Evolutionary conservation across 1,140 invertebrate species (phyloP).

Genomic region (Plectrocnemia conspersa): DNA sequence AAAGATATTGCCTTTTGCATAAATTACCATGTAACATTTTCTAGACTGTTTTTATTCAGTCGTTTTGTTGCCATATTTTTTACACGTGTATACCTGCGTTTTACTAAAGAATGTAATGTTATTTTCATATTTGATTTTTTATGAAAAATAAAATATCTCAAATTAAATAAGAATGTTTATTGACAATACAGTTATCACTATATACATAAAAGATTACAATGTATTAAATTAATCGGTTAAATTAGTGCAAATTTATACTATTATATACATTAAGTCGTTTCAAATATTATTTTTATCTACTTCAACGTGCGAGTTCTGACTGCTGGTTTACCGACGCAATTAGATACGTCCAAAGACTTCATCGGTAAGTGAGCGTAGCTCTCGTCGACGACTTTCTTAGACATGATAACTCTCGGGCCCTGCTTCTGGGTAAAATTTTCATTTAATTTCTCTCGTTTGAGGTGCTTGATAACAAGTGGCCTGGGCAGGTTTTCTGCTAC

Average conservation of each 20-base stretch:
- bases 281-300: background rate
- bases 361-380: constrained; percentile 44
- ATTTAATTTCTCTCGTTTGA: constrained; percentile 6
- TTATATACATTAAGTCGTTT: too few species aligned
- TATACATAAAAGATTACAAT: too few species aligned
- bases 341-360: constrained; percentile 42
- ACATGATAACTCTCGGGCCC: background rate
- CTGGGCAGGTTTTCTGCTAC: constrained; percentile 27
- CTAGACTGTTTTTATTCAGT: constrained; percentile 13
- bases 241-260: too few species aligned
- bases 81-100: constrained; percentile 23
- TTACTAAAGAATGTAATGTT: constrained; percentile 17
- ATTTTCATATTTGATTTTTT: constrained; percentile 13
- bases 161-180: too few species aligned
- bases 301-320: constrained; percentile 26
- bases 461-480: constrained; percentile 28
- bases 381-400: constrained; percentile 30
- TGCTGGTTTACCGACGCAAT: constrained; percentile 32
- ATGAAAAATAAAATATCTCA: too few species aligned
- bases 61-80: constrained; percentile 32
- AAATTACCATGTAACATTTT: background rate
- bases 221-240: too few species aligned
- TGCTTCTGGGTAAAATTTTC: background rate
- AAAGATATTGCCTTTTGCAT: constrained; percentile 1
- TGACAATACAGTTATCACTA: too few species aligned